Base-by-base conservation (phyloP, 2,888 invertebrate species). In the Arctia plantaginis region DNA sequence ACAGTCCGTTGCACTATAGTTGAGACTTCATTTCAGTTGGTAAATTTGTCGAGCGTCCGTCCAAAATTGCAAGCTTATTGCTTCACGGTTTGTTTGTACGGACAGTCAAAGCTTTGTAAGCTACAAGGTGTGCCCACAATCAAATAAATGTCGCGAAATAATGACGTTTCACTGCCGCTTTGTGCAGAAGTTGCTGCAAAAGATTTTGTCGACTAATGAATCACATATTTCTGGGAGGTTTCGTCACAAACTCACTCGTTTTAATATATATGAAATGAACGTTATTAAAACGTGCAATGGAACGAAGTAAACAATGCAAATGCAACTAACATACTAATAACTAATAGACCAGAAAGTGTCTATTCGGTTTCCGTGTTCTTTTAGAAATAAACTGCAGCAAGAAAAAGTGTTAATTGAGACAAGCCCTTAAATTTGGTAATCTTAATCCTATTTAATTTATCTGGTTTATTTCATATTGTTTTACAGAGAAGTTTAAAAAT, bases 1-100 rank as follows among this genome's bases (percentile, higher is more conserved):
- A 88, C 91, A 86, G 86, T 87, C 88, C 86, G 89, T 86, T 89
- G 90, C 89, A 90, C 91, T 89, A 86, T 87, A 89, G 89, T 90
- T 88, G 91, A 90, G 91, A 93, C 93, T 94, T 94, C 93, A 94
- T 95, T 94, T 92, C 93, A 89, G 91, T 92, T 90, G 91, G 94
- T 89, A 93, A 94, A 94, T 94, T 94, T 94, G 95, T 93, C 89
- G 92, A 93, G 90, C 89, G 91, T 87, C 89, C 90, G 89, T 89
- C 91, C 91, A 90, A 93, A 94, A 94, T 91, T 90, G 93, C 91
- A 89, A 87, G 91, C 91, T 94, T 95, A 95, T 95, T 95, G 95
- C 94, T 90, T 90, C 91, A 91, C 88, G 85, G 90, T 87, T 88
- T 93, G 93, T 94, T 93, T 94, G 92, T 91, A 79, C 85, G 87